Evolutionary conservation across 2,888 invertebrate genomes (phyloP).

Genomic region (Drosophila eohydei): DNA sequence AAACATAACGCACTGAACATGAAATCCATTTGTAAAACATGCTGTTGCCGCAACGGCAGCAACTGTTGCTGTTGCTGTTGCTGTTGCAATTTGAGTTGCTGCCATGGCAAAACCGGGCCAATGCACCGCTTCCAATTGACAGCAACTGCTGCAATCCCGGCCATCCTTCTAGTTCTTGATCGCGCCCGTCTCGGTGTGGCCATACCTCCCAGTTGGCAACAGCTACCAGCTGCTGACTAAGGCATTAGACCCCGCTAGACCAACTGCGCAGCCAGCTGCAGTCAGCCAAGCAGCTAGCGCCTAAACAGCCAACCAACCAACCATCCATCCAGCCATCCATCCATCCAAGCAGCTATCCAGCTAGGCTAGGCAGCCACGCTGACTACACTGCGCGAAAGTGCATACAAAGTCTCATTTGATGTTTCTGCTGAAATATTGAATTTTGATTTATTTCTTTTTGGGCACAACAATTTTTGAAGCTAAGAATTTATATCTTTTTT

Average conservation of each 20-base stretch:
- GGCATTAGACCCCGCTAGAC: conserved; percentile 35
- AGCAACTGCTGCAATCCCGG: conserved; percentile 20
- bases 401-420: neutral
- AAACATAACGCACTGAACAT: conserved; percentile 77
- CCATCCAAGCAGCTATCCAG: conserved; percentile 47
- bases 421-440: too few relatives aligned
- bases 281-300: conserved; percentile 71
- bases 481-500: too few relatives aligned
- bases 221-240: conserved; percentile 18
- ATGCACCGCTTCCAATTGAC: conserved; percentile 44
- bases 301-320: conserved; percentile 47
- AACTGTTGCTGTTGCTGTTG: conserved; percentile 22
- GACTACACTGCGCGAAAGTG: conserved; percentile 23
- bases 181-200: conserved; percentile 43
- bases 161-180: conserved; percentile 48
- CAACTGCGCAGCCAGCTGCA: conserved; percentile 63
- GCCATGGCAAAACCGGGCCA: conserved; percentile 53
- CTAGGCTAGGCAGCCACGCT: conserved; percentile 24
- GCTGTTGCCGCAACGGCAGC: conserved; percentile 36
- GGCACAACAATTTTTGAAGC: too few relatives aligned
- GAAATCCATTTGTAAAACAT: conserved; percentile 78
- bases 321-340: conserved; percentile 39
- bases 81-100: conserved; percentile 50
- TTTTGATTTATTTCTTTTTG: too few relatives aligned
- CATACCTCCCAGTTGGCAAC: conserved; percentile 60